Evolutionary conservation across 2,797 vertebrate species (phyloP).

Genomic region (Eupleurogrammus muticus): DNA sequence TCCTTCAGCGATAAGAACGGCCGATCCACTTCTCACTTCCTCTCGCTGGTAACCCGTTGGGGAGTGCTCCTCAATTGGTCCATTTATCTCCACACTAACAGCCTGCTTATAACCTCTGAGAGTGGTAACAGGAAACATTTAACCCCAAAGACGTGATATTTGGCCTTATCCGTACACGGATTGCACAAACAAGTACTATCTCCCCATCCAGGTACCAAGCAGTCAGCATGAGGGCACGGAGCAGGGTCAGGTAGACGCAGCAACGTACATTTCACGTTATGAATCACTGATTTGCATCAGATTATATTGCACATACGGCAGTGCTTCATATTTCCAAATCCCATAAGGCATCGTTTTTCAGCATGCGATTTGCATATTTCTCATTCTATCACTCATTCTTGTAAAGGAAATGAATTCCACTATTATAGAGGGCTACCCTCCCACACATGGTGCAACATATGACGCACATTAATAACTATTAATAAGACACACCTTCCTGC

Average conservation of each 20-base stretch:
- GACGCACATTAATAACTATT: background rate
- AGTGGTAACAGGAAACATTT: conserved; percentile 32
- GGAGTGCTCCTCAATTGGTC: conserved; percentile 44
- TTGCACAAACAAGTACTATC: conserved; percentile 20
- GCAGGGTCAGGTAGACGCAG: background rate
- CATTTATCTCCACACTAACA: conserved; percentile 52
- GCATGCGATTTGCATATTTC: conserved; percentile 33
- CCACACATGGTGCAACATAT: background rate
- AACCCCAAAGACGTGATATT: conserved; percentile 20
- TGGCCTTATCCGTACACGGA: conserved; percentile 7
- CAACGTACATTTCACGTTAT: conserved; percentile 7
- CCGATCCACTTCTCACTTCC: conserved; percentile 53
- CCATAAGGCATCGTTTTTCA: conserved; percentile 9
- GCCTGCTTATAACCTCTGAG: conserved; percentile 24
- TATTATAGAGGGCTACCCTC: background rate
- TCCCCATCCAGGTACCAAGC: background rate
- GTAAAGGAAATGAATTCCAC: conserved; percentile 28
- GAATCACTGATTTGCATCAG: conserved; percentile 33
- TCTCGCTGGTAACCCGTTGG: conserved; percentile 16
- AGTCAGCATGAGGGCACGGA: background rate
- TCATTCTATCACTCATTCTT: conserved; percentile 23
- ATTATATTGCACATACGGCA: conserved; percentile 20
- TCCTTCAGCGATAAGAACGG: conserved; percentile 37
- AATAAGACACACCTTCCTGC: too few species aligned
- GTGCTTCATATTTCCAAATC: conserved; percentile 19